Evolutionary conservation across 1,140 invertebrate species (phyloP).

Genomic region (Drosophila tristis): DNA sequence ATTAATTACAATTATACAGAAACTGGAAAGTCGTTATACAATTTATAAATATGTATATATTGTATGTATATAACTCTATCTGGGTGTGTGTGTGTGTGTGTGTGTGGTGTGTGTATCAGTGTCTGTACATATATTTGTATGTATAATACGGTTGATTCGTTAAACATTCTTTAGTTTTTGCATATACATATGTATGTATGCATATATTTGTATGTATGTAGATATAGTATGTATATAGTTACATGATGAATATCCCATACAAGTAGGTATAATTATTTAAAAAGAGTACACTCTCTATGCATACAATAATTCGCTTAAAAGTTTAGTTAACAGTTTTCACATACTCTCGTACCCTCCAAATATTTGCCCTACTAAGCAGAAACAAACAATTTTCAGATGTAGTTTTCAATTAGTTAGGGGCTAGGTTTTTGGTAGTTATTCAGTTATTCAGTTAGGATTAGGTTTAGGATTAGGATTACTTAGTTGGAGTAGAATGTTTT

Average conservation of each 20-base stretch:
- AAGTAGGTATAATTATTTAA: slow-evolving; percentile 62
- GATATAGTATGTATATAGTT: slow-evolving; percentile 34
- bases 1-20: slow-evolving; percentile 83
- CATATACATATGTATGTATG: slow-evolving; percentile 21
- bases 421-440: background rate
- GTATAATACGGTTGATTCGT: slow-evolving; percentile 59
- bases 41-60: slow-evolving; percentile 52
- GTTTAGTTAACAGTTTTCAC: slow-evolving; percentile 64
- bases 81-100: slow-evolving; percentile 18
- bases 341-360: slow-evolving; percentile 11
- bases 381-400: slow-evolving; percentile 35
- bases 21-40: slow-evolving; percentile 81
- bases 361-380: slow-evolving; percentile 50
- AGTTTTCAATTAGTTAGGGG: slow-evolving; percentile 10
- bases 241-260: slow-evolving; percentile 52
- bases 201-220: slow-evolving; percentile 39
- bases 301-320: slow-evolving; percentile 51
- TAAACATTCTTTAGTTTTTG: slow-evolving; percentile 52
- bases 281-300: slow-evolving; percentile 48
- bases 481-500: slow-evolving; percentile 32
- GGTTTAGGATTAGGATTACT: slow-evolving; percentile 25
- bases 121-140: slow-evolving; percentile 49
- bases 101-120: slow-evolving; percentile 15
- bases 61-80: slow-evolving; percentile 61
- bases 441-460: slow-evolving; percentile 5